These are phyloP conservation scores for Pseudorhombus dupliciocellatus DNA, from an alignment of 2,113 vertebrate species.

Conservation along the genomic window DNA sequence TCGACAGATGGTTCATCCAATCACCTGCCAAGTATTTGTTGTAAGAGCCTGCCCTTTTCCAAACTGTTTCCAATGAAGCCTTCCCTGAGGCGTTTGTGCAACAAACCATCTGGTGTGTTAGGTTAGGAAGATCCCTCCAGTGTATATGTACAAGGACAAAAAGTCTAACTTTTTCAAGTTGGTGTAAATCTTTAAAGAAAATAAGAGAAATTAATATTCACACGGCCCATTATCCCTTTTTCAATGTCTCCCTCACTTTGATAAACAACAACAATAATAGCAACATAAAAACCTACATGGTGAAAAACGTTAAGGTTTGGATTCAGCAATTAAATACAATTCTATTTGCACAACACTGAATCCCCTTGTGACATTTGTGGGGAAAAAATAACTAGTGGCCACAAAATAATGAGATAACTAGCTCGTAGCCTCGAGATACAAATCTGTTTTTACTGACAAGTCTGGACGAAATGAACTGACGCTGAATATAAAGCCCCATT, in stretches of 20 bases:
- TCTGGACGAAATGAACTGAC: too few species aligned
- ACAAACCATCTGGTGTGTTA: background rate
- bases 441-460: too few species aligned
- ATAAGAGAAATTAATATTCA: background rate
- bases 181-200: too few species aligned
- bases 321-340: background rate
- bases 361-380: too few species aligned
- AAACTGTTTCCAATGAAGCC: background rate
- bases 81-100: background rate
- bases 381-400: too few species aligned
- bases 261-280: background rate
- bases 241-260: background rate
- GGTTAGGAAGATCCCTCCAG: background rate
- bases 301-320: background rate
- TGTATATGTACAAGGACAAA: background rate
- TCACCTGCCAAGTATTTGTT: background rate
- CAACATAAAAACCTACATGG: background rate
- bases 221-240: background rate
- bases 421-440: too few species aligned
- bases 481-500: too few species aligned
- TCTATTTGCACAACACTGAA: too few species aligned
- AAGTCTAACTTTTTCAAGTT: background rate
- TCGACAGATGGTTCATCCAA: background rate
- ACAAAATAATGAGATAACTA: too few species aligned
- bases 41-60: background rate